A percentile compares a stretch with the other conserved stretches of the same genome.
phyloP scores from a whole-genome alignment of 2,888 invertebrate species.

The Glomeris marginata region DNA sequence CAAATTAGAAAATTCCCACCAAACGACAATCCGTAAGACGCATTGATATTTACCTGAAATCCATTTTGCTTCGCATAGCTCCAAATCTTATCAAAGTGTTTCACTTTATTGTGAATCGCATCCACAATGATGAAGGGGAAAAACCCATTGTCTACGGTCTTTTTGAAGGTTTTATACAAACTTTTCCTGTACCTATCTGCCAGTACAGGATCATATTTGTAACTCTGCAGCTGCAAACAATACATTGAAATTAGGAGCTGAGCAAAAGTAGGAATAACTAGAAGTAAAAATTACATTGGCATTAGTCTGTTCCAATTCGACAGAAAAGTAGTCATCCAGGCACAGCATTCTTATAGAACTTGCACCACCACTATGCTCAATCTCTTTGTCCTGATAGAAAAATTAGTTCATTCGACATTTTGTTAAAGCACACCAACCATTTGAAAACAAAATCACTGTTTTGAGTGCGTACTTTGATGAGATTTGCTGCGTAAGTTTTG shows the following conservation, averaged over 20 bases:
- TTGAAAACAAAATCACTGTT: neutral
- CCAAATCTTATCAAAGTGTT: conserved; percentile 74
- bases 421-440: neutral
- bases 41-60: conserved; percentile 58
- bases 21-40: too few species aligned
- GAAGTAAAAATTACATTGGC: too few species aligned
- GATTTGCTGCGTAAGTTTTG: conserved; percentile 75
- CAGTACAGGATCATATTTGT: conserved; percentile 73
- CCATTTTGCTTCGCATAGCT: conserved; percentile 67
- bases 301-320: conserved; percentile 39
- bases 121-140: conserved; percentile 88
- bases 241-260: too few species aligned
- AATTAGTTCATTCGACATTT: neutral
- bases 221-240: too few species aligned
- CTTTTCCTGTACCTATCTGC: conserved; percentile 68
- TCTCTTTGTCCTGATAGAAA: conserved; percentile 44
- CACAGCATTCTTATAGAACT: conserved; percentile 82
- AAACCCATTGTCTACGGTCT: conserved; percentile 74
- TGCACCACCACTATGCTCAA: conserved; percentile 55
- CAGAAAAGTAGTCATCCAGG: conserved; percentile 90
- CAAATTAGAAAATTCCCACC: too few species aligned
- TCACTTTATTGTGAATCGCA: conserved; percentile 67
- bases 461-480: conserved; percentile 50
- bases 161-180: conserved; percentile 74
- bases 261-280: too few species aligned